A percentile compares a stretch with the other conserved stretches of the same genome.
These are phyloP conservation scores for Callyntrura sp. DNA, from an alignment of 2,888 invertebrate genomes.

Conservation along the genomic window DNA sequence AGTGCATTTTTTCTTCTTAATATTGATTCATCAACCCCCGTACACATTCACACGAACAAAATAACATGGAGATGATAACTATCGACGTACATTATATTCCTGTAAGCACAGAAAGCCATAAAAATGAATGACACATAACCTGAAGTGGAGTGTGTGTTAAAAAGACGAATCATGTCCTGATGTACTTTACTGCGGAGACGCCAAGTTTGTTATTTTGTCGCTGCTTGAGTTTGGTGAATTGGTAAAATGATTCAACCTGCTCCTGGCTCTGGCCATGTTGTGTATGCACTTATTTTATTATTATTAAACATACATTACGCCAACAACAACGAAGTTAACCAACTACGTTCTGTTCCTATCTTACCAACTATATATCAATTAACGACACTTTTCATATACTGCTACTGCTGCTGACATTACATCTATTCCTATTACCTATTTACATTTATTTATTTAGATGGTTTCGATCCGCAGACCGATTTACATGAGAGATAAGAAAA, in stretches of 20 bases:
- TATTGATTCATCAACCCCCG: not conserved
- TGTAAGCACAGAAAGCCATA: not conserved
- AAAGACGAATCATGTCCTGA: not conserved
- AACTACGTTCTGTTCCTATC: not conserved
- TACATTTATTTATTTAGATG: not conserved
- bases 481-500: too few relatives aligned
- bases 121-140: slow-evolving; percentile 40
- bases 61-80: not conserved
- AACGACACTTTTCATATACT: too few relatives aligned
- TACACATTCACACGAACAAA: not conserved
- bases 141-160: slow-evolving; percentile 6
- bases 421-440: not conserved
- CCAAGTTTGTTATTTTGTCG: not conserved
- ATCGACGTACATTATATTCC: not conserved
- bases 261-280: slow-evolving; percentile 8
- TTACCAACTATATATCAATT: not conserved
- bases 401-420: too few relatives aligned
- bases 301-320: not conserved
- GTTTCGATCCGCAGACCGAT: not conserved
- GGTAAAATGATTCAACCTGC: not conserved
- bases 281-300: slow-evolving; percentile 4
- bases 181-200: not conserved
- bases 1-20: slow-evolving; percentile 60
- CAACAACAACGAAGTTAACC: not conserved
- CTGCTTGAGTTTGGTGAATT: not conserved